A percentile compares a stretch with the other conserved stretches of the same genome.
These are phyloP conservation scores for Plestiodon gilberti DNA, from an alignment of 2,113 vertebrate species.

Conservation along the genomic window DNA sequence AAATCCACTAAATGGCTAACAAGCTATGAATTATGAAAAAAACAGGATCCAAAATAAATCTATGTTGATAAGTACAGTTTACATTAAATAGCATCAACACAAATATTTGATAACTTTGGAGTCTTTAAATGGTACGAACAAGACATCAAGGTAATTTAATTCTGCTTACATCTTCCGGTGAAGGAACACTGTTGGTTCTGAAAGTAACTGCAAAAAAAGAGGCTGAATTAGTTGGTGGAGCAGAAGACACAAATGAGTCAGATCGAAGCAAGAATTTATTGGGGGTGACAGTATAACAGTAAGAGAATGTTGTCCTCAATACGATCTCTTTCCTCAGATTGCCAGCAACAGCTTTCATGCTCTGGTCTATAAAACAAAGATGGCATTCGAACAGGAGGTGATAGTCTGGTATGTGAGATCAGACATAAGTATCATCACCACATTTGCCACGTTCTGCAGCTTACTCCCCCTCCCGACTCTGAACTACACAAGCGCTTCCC, in stretches of 20 bases:
- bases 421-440: background rate
- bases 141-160: background rate
- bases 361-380: background rate
- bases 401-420: background rate
- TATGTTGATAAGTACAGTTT: background rate
- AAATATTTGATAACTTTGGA: background rate
- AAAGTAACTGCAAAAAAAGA: conserved; percentile 2
- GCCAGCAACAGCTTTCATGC: background rate
- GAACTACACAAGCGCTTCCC: background rate
- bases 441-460: background rate
- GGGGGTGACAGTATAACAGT: background rate
- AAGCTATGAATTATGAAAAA: background rate
- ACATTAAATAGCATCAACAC: background rate
- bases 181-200: background rate
- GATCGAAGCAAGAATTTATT: background rate
- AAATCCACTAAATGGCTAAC: background rate
- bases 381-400: background rate
- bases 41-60: background rate
- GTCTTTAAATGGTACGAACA: background rate
- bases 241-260: background rate
- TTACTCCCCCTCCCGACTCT: too few species aligned
- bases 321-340: background rate
- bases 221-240: background rate
- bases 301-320: background rate
- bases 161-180: background rate